phyloP scores from a whole-genome alignment of 2,888 invertebrate genomes.

The Cyrtodaria siliqua region DNA sequence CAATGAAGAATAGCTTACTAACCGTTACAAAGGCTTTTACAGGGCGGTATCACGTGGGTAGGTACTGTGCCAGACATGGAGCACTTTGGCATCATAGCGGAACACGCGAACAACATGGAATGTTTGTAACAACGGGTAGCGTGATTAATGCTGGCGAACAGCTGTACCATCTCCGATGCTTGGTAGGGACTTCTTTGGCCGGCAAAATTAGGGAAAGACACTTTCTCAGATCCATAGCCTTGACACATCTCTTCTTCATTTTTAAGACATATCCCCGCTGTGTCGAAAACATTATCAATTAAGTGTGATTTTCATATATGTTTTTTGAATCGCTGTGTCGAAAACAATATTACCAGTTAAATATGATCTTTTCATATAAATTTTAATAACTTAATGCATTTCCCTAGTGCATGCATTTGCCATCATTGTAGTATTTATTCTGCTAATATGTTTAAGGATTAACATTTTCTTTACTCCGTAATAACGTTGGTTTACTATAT shows the following conservation, averaged over 20 bases:
- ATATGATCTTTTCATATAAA: no score
- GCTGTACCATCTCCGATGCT: slow-evolving; percentile 23
- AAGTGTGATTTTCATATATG: no score
- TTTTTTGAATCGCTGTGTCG: no score
- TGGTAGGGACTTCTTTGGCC: slow-evolving; percentile 62
- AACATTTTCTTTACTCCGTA: no score
- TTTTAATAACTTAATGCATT: no score
- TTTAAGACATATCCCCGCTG: slow-evolving; percentile 68
- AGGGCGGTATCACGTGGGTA: slow-evolving; percentile 76
- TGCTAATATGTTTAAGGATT: no score
- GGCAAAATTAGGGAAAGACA: slow-evolving; percentile 75
- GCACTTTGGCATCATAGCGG: slow-evolving; percentile 76
- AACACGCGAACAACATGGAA: slow-evolving; percentile 71
- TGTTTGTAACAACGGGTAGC: slow-evolving; percentile 77
- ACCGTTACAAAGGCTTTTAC: slow-evolving; percentile 79
- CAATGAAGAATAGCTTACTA: slow-evolving; percentile 15
- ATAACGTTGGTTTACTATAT: no score
- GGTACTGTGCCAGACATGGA: slow-evolving; percentile 59
- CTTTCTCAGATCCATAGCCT: slow-evolving; percentile 63
- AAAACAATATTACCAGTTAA: no score
- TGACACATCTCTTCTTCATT: slow-evolving; percentile 57
- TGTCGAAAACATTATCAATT: no score
- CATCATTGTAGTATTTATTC: no score
- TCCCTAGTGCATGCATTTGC: no score
- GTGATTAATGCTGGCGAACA: slow-evolving; percentile 11